Evolutionary conservation across 2,113 vertebrate species (phyloP), one percentile per base, ranked within the genome.

Genomic region (Oreochromis spilurus): DNA sequence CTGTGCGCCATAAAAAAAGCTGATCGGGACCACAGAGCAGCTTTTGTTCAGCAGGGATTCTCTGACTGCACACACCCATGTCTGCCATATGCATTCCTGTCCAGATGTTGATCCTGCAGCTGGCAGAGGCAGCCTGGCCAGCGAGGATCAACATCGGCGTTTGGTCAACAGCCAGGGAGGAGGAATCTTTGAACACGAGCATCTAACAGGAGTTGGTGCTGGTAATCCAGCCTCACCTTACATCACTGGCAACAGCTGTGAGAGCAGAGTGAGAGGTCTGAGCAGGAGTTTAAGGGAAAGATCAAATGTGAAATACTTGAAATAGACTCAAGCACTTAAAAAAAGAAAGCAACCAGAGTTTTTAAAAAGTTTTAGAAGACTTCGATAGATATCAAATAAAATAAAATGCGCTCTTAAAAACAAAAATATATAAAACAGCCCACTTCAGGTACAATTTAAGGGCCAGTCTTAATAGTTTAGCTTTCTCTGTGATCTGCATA

Each of bases 1-100:
- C 45, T 2, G 19, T 82, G 53, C 53, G 85, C 40, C 40, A 29
- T 17, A 17, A 17, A 70, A 45, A 70, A 19, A 7, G 70, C 19
- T 19, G 21, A 21, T 21, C 0, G 0, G 24, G 70, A 38, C 53
- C 79, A 89, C 83, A 93, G 60, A 34, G 36, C 45, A 55, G 43
- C 81, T 81, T 65, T 83, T 91, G 90, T 90, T 90, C 19, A 21
- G 79, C 40, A 79, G 84, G 31, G 70, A 81, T 81, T 84, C 60
- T 84, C 88, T 26, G 52, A 21, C 75, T 86, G n/a, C 10, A 34
- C 53, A 24, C 34, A 79, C 31, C 36, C n/a, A 62, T 83, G 48
- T 65, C 85, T 26, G 67, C 19, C 9, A 13, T 43, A 55, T 79
- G 19, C 34, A 34, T 54, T 45, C 21, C 57, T 70, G 65, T 10